Percentiles rank a stretch among this genome's conserved stretches.
These are phyloP conservation scores for Strongylocentrotus purpuratus DNA, from an alignment of 35 echinoderm and acorn worm species.

Conservation along the genomic window DNA sequence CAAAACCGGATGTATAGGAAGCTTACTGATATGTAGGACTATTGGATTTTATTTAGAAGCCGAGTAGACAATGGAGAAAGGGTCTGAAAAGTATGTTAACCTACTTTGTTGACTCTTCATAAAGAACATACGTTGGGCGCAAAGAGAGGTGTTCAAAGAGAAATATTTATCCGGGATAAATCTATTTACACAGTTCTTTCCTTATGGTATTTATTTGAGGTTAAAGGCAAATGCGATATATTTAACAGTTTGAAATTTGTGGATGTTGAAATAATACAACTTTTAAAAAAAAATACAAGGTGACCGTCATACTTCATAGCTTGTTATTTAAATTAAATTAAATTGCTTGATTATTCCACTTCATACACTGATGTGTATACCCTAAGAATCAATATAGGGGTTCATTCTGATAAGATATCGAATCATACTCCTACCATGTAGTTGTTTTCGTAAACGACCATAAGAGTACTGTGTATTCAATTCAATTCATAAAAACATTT, in stretches of 20 bases:
- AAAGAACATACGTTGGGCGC: neutral
- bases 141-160: neutral
- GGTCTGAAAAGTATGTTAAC: slow-evolving; percentile 4
- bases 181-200: neutral
- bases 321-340: neutral
- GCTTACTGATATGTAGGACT: neutral
- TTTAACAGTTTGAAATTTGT: neutral
- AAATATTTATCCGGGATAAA: neutral
- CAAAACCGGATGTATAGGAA: no score
- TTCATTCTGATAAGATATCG: no score
- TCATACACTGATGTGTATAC: neutral
- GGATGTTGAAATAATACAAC: neutral
- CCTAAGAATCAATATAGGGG: no score
- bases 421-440: no score
- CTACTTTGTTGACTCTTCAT: neutral
- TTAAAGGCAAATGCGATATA: neutral
- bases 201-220: neutral
- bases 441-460: no score
- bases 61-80: neutral
- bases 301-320: neutral
- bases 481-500: no score
- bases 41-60: neutral
- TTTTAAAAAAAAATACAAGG: neutral
- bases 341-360: neutral
- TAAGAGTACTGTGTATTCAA: no score